Evolutionary conservation across 2,888 invertebrate species (phyloP).

Genomic region (Podabrus alpinus): DNA sequence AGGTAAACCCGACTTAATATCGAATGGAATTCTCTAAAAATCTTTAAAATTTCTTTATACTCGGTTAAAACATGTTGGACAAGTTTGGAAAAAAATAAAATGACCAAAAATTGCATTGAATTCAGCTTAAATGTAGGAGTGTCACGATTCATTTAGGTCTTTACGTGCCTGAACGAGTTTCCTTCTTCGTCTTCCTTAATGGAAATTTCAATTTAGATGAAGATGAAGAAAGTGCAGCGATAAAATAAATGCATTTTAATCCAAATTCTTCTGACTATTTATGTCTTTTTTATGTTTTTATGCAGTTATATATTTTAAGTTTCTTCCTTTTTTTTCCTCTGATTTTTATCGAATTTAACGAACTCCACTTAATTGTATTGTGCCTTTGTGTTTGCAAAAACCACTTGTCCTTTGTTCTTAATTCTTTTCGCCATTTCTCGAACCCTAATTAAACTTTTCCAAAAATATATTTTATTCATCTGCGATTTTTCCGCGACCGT

Average conservation of each 20-base stretch:
- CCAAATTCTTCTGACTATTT: constrained; percentile 38
- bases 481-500: too few relatives aligned
- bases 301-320: constrained; percentile 33
- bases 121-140: constrained; percentile 39
- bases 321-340: constrained; percentile 27
- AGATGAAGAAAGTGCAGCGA: constrained; percentile 5
- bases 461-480: neutral
- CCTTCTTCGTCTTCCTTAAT: constrained; percentile 8
- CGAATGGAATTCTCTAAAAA: constrained; percentile 23
- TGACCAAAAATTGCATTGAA: constrained; percentile 36
- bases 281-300: constrained; percentile 37
- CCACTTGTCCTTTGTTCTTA: constrained; percentile 12
- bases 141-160: constrained; percentile 28
- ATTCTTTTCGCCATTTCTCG: neutral
- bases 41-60: constrained; percentile 6
- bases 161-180: constrained; percentile 10
- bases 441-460: neutral
- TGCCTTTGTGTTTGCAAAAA: constrained; percentile 14
- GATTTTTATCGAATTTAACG: constrained; percentile 36
- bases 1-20: constrained; percentile 23
- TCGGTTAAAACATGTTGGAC: constrained; percentile 34
- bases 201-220: neutral
- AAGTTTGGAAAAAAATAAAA: constrained; percentile 32
- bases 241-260: constrained; percentile 33
- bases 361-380: constrained; percentile 29